These are phyloP conservation scores for Anodontia alba DNA, from an alignment of 2,888 invertebrate species.

Conservation along the genomic window DNA sequence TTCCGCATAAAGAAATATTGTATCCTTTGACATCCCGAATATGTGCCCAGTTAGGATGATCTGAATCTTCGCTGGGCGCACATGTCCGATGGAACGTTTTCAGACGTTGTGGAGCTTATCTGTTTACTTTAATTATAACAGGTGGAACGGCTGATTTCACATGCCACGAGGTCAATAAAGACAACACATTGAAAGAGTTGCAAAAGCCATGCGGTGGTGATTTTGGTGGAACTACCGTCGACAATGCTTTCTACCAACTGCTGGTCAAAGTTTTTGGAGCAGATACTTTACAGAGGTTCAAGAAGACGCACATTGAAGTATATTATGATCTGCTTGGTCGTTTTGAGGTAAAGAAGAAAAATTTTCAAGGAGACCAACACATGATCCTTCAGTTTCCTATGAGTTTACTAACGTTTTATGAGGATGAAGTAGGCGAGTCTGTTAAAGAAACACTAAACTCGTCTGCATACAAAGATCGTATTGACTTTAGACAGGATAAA, in stretches of 20 bases:
- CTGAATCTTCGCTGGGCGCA: no score
- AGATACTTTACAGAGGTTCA: slow-evolving; percentile 26
- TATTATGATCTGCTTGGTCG: slow-evolving; percentile 45
- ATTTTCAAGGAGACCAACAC: slow-evolving; percentile 33
- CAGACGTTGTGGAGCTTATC: no score
- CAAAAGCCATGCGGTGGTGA: slow-evolving; percentile 49
- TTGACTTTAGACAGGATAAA: slow-evolving; percentile 41
- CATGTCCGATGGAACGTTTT: no score
- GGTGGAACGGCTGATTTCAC: slow-evolving; percentile 59
- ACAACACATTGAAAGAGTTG: slow-evolving; percentile 45
- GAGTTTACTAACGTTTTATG: slow-evolving; percentile 23
- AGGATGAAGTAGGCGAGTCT: neutral
- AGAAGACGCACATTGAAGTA: slow-evolving; percentile 22
- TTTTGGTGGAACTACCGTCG: slow-evolving; percentile 49
- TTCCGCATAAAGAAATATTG: no score
- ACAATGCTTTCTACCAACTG: slow-evolving; percentile 30
- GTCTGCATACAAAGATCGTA: slow-evolving; percentile 10
- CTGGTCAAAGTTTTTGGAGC: slow-evolving; percentile 29
- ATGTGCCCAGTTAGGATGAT: no score
- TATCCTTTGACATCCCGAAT: no score
- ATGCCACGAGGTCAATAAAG: slow-evolving; percentile 37
- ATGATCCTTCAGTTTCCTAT: slow-evolving; percentile 38
- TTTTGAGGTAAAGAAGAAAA: slow-evolving; percentile 48
- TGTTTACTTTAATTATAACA: no score
- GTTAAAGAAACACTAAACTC: slow-evolving; percentile 17